Evolutionary conservation across 2,113 vertebrate genomes (phyloP).

Genomic region (Beaufortia kweichowensis): DNA sequence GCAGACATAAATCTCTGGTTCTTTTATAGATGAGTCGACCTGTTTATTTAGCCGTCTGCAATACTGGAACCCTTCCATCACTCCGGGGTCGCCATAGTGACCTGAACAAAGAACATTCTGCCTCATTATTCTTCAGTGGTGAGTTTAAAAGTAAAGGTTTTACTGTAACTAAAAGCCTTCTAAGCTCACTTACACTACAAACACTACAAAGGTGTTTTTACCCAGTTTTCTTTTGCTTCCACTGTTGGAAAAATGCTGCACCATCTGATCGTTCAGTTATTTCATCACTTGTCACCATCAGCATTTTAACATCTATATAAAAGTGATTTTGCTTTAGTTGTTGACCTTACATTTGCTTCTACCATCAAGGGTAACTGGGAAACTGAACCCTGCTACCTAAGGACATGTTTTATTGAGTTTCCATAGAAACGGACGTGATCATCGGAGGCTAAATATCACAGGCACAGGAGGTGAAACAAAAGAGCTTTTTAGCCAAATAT

Average conservation of each 20-base stretch:
- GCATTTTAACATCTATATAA: neutral
- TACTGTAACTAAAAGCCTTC: neutral
- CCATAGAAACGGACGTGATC: conserved; percentile 57
- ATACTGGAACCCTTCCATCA: conserved; percentile 41
- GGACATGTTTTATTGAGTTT: conserved; percentile 50
- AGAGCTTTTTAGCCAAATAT: conserved; percentile 46
- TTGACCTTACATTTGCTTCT: too few relatives aligned
- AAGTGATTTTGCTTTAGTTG: too few relatives aligned
- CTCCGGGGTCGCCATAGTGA: conserved; percentile 35
- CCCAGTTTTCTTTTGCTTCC: too few relatives aligned
- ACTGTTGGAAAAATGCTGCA: neutral
- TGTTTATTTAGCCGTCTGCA: conserved; percentile 10
- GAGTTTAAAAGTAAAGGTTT: neutral
- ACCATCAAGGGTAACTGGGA: neutral
- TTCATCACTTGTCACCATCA: neutral
- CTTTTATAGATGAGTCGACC: conserved; percentile 49
- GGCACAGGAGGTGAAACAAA: conserved; percentile 63
- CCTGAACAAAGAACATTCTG: conserved; percentile 21
- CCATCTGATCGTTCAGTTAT: too few relatives aligned
- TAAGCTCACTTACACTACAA: neutral
- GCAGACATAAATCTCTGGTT: neutral
- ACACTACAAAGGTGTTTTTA: too few relatives aligned
- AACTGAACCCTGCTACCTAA: conserved; percentile 7
- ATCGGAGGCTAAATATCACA: conserved; percentile 64
- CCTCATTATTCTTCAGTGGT: conserved; percentile 2